phyloP scores from a whole-genome alignment of 1,140 invertebrate genomes.

The Pogonomyrmex californicus region DNA sequence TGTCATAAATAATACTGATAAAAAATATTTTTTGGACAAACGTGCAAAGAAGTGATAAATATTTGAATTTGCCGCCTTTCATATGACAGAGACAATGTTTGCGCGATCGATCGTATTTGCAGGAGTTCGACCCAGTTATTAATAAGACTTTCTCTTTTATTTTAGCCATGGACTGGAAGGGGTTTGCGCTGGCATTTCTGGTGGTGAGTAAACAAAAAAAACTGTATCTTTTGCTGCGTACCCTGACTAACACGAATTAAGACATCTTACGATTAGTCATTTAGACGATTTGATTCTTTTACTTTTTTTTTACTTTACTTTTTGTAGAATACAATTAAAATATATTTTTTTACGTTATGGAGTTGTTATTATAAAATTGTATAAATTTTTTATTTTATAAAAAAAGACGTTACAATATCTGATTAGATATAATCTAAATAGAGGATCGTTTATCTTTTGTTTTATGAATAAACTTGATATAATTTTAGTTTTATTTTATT shows the following conservation, averaged over 20 bases:
- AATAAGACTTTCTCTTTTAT: constrained; percentile 85
- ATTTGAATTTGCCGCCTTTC: constrained; percentile 37
- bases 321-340: background rate
- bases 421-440: background rate
- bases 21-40: constrained; percentile 5
- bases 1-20: background rate
- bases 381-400: background rate
- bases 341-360: background rate
- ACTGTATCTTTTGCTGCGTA: background rate
- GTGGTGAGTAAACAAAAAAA: constrained; percentile 79
- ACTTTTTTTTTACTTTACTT: background rate
- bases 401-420: background rate
- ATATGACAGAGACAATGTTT: constrained; percentile 58
- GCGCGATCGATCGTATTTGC: constrained; percentile 67
- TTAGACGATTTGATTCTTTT: background rate
- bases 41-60: constrained; percentile 8
- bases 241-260: background rate
- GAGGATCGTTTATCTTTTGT: background rate
- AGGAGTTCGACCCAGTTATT: constrained; percentile 82
- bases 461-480: constrained; percentile 2
- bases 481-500: background rate
- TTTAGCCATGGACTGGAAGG: constrained; percentile 85
- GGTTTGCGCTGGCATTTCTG: constrained; percentile 79
- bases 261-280: background rate
- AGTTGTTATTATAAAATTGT: background rate